These are phyloP conservation scores for Apocheima hispidaria DNA, from an alignment of 2,888 invertebrate genomes.

Conservation along the genomic window DNA sequence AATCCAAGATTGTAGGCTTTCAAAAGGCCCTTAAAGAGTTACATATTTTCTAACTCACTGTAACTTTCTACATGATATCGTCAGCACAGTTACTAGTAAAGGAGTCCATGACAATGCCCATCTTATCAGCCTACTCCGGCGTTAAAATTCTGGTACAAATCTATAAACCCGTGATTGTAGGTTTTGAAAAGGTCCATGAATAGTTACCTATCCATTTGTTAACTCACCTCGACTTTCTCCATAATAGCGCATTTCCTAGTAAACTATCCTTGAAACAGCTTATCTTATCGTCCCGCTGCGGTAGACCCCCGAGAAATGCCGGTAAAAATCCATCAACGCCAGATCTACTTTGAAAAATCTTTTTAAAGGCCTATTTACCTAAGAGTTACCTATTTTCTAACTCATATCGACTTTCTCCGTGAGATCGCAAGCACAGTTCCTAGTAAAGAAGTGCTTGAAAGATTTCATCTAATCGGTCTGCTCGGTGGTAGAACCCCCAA, in stretches of 20 bases:
- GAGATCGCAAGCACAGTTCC: too few species aligned
- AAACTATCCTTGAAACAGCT: slow-evolving; percentile 70
- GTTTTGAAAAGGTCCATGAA: slow-evolving; percentile 50
- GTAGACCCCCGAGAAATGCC: slow-evolving; percentile 68
- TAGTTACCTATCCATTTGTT: too few species aligned
- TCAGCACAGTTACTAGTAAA: slow-evolving; percentile 62
- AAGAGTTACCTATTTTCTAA: too few species aligned
- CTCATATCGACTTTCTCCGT: too few species aligned
- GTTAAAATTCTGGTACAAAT: slow-evolving; percentile 75
- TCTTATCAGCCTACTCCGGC: slow-evolving; percentile 67
- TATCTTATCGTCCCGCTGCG: slow-evolving; percentile 68
- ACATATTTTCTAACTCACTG: slow-evolving; percentile 45
- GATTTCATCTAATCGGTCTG: too few species aligned
- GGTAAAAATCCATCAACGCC: too few species aligned
- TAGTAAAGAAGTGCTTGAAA: too few species aligned
- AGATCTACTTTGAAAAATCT: too few species aligned
- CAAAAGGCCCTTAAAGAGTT: too few species aligned
- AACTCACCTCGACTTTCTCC: slow-evolving; percentile 57
- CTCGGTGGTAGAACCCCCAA: too few species aligned
- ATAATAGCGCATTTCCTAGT: slow-evolving; percentile 62
- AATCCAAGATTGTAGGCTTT: too few species aligned
- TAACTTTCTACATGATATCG: slow-evolving; percentile 63
- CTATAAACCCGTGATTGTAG: slow-evolving; percentile 56
- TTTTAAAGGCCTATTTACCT: too few species aligned
- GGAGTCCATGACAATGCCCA: slow-evolving; percentile 67